Base-by-base conservation (phyloP, 2,888 invertebrate species). In the Unio pictorum region DNA sequence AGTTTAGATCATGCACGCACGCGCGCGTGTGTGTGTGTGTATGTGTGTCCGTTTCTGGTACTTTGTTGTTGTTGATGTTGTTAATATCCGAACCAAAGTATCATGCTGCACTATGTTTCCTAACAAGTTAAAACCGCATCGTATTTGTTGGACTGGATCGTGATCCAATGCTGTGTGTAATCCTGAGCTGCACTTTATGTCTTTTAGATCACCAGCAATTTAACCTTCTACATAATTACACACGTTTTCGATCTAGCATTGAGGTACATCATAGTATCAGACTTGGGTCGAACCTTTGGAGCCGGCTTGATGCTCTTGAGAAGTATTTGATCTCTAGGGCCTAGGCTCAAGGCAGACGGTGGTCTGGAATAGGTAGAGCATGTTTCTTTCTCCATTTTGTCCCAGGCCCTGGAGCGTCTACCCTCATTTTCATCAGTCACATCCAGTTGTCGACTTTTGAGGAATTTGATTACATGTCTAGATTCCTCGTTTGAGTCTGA, bases 311-410 rank as follows among this genome's bases (percentile, higher is more conserved):
- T 79, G 66, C 82, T 76, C 8, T 79, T 75, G 61, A 88, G 74
- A 8, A 84, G 71, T 7, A 80, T 75, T 64, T 82, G 83, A 71
- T 88, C 87, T 23, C 74, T 79, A 8, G 83, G 81, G 4, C 82
- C 72, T 30, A 68, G 26, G 56, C 75, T 79, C 17, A 80, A 55
- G 6, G 83, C 83, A n/a, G 86, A 85, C 7, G 86, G 85, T 2
- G 86, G 86, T 8, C 87, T 75, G n/a, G 86, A 84, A 67, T 84
- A 85, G 17, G 78, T 78, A 1, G 84, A 81, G 26, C 74, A 68
- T 18, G 73, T 66, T 15, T 71, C 74, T 30, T 72, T 61, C 68
- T 85, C 82, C 26, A 86, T 78, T 75, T 81, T 86, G 73, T 88
- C 88, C 88, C 87, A 87, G 8, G 82, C 67, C 45, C 85, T 66